phyloP scores from a whole-genome alignment of 1,140 invertebrate genomes.

The Macrotrachela quadricornifera region DNA sequence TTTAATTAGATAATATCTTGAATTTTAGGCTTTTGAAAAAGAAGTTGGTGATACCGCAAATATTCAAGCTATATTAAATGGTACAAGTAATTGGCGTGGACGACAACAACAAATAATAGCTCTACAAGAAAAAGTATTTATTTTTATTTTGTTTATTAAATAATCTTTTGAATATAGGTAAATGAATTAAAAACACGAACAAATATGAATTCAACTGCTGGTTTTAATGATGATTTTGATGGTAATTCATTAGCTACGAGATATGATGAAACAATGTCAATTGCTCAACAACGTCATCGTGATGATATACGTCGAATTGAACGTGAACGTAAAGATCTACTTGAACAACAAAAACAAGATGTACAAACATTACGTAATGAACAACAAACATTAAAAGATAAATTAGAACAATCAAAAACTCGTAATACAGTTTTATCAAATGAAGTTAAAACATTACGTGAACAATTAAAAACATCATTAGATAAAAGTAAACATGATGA shows the following conservation, averaged over 20 bases:
- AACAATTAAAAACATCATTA: slow-evolving; percentile 20
- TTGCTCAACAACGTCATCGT: slow-evolving; percentile 16
- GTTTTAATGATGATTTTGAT: neutral
- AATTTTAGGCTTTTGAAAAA: slow-evolving; percentile 20
- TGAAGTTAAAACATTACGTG: slow-evolving; percentile 19
- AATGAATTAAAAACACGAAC: slow-evolving; percentile 3
- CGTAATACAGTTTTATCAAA: slow-evolving; percentile 22
- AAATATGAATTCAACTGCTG: neutral
- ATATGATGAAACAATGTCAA: slow-evolving; percentile 10
- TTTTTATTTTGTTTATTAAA: neutral
- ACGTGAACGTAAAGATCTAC: slow-evolving; percentile 23
- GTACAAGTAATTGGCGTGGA: slow-evolving; percentile 21
- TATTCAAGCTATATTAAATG: slow-evolving; percentile 20
- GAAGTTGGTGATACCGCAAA: slow-evolving; percentile 27
- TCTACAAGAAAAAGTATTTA: slow-evolving; percentile 24
- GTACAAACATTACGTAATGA: slow-evolving; percentile 22
- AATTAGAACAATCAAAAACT: slow-evolving; percentile 24
- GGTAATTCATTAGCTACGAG: slow-evolving; percentile 13
- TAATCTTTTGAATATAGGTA: neutral
- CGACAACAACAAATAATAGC: slow-evolving; percentile 23
- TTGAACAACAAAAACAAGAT: slow-evolving; percentile 15
- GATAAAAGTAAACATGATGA: slow-evolving; percentile 26
- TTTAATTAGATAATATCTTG: too few relatives aligned
- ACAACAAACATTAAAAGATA: slow-evolving; percentile 20
- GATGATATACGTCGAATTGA: slow-evolving; percentile 21